phyloP scores from a whole-genome alignment of 2,888 invertebrate genomes.

The Ennomos quercinarius region DNA sequence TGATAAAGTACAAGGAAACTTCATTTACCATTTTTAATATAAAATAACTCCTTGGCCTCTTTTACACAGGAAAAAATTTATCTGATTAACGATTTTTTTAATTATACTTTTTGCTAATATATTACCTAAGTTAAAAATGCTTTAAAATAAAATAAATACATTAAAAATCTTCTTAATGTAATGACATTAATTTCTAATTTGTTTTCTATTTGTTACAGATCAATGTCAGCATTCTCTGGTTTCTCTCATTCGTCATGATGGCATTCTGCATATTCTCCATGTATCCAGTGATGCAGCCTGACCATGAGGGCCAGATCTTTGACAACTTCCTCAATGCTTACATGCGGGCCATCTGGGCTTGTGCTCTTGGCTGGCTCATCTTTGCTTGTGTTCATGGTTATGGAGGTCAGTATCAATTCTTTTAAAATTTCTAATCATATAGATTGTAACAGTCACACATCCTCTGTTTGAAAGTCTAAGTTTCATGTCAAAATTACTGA shows the following conservation, averaged over 20 bases:
- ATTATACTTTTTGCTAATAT: too few species aligned
- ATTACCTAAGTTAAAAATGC: too few species aligned
- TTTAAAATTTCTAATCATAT: too few species aligned
- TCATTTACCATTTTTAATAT: too few species aligned
- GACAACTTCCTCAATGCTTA: constrained; percentile 68
- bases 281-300: constrained; percentile 59
- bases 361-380: constrained; percentile 72
- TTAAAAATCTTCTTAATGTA: neutral
- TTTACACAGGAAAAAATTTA: too few species aligned
- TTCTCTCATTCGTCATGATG: constrained; percentile 51
- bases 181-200: neutral
- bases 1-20: too few species aligned
- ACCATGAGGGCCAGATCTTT: constrained; percentile 48
- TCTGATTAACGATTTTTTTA: too few species aligned
- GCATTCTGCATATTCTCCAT: constrained; percentile 61
- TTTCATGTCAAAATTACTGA: too few species aligned
- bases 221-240: constrained; percentile 53
- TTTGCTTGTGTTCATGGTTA: constrained; percentile 75
- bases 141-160: neutral
- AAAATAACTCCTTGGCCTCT: too few species aligned
- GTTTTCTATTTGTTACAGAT: constrained; percentile 44
- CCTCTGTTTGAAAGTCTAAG: too few species aligned
- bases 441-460: too few species aligned
- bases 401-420: constrained; percentile 64
- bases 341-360: constrained; percentile 71